Percentiles rank a stretch among this genome's conserved stretches.
These are phyloP conservation scores for Ormyrus thymus DNA, from an alignment of 2,888 invertebrate species.

Conservation along the genomic window DNA sequence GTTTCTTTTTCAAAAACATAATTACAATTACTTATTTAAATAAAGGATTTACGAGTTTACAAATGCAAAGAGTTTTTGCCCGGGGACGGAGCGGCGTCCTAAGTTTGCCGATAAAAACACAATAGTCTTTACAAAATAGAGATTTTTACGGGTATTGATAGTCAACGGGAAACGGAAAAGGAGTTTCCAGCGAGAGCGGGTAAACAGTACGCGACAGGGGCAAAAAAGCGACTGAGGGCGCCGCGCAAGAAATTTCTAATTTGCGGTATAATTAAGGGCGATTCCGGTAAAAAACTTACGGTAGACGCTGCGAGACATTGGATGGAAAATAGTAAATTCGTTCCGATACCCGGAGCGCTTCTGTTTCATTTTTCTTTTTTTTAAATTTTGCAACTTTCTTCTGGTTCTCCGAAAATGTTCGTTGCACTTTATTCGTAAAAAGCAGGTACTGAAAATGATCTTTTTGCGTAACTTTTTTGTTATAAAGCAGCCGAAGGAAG, in stretches of 20 bases:
- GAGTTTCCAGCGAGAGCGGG: neutral
- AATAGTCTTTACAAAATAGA: neutral
- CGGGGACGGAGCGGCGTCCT: too few species aligned
- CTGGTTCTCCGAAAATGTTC: too few species aligned
- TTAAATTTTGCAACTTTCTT: too few species aligned
- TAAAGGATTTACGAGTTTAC: neutral
- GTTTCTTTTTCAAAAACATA: too few species aligned
- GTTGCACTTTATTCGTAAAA: too few species aligned
- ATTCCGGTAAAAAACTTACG: slow-evolving; percentile 68
- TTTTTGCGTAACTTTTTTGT: too few species aligned
- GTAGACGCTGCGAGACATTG: slow-evolving; percentile 64
- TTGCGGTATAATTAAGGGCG: slow-evolving; percentile 74
- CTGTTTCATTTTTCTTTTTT: neutral
- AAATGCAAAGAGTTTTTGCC: slow-evolving; percentile 7
- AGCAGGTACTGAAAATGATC: too few species aligned
- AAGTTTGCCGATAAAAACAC: neutral
- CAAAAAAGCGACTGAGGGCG: slow-evolving; percentile 60
- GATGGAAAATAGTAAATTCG: slow-evolving; percentile 20
- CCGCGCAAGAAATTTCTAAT: slow-evolving; percentile 73
- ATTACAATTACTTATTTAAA: too few species aligned
- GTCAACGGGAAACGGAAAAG: neutral
- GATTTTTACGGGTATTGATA: neutral
- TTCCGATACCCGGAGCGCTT: neutral
- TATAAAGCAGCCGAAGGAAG: too few species aligned
- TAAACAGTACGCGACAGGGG: neutral